phyloP scores from a whole-genome alignment of 2,113 vertebrate genomes.

The Nibea albiflora region DNA sequence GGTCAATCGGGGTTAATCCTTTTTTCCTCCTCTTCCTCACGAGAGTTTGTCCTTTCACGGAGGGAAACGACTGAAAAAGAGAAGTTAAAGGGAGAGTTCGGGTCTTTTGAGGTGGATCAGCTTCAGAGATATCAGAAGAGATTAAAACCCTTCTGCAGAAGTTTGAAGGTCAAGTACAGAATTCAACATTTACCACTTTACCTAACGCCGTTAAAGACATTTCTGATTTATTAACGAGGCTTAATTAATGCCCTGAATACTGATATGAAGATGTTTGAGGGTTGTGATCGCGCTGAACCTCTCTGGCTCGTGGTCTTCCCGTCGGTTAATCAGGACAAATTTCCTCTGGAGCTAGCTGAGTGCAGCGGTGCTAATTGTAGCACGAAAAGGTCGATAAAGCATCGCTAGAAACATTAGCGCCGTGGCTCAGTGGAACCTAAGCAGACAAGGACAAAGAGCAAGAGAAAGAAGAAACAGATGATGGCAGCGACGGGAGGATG shows the following conservation, averaged over 20 bases:
- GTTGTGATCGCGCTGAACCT: no score
- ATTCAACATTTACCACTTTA: background rate
- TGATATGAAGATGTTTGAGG: no score
- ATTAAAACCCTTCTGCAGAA: background rate
- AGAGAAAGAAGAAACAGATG: no score
- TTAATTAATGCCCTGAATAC: background rate
- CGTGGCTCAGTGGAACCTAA: no score
- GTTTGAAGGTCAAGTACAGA: background rate
- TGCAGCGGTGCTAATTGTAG: background rate
- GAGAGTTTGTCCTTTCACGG: background rate
- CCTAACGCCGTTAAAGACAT: background rate
- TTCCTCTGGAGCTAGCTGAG: background rate
- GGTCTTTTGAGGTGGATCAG: background rate
- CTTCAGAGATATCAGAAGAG: background rate
- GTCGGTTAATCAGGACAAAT: background rate
- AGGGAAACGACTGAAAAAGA: background rate
- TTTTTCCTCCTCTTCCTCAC: background rate
- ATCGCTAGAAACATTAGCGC: no score
- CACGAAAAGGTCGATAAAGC: no score
- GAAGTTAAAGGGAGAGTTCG: background rate
- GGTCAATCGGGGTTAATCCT: conserved; percentile 33
- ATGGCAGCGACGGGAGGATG: no score
- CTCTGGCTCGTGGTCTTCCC: background rate
- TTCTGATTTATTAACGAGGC: background rate
- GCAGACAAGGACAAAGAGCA: no score